Conservation (phyloP, 2,113 vertebrate species). For the Chiloscyllium plagiosum region DNA sequence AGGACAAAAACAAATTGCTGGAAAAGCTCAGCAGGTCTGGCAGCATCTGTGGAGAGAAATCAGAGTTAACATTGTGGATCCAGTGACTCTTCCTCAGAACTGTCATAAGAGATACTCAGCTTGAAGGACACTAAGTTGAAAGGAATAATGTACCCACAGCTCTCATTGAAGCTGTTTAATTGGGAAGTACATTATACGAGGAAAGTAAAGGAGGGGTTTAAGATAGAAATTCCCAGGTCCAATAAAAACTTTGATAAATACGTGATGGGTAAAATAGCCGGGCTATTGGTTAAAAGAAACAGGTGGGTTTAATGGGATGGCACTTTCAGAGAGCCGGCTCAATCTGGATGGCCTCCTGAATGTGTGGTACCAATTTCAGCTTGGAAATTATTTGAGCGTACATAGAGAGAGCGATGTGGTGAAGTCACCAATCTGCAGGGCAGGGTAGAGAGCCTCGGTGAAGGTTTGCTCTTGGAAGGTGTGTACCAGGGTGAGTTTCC, state of each 20-base stretch:
- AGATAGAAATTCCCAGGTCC: background rate
- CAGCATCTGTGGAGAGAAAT: too few relatives aligned
- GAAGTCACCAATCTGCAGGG: slow-evolving; percentile 49
- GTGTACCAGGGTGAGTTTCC: slow-evolving; percentile 53
- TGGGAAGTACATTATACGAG: background rate
- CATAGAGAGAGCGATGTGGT: slow-evolving; percentile 2
- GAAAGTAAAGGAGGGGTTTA: background rate
- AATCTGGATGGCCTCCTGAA: background rate
- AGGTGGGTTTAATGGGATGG: background rate
- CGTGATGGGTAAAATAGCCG: background rate
- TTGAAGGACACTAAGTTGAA: background rate
- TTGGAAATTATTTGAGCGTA: background rate
- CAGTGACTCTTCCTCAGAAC: background rate
- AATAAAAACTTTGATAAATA: background rate
- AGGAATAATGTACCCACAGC: too few relatives aligned
- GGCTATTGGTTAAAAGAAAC: background rate
- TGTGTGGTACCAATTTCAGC: background rate
- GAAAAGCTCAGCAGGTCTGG: too few relatives aligned
- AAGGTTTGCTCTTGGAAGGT: slow-evolving; percentile 53
- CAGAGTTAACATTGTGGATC: too few relatives aligned
- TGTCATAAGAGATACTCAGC: background rate
- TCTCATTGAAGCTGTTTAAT: background rate
- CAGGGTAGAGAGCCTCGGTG: slow-evolving; percentile 55
- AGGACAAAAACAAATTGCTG: too few relatives aligned
- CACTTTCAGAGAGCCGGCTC: background rate